A percentile compares a stretch with the other conserved stretches of the same genome.
phyloP scores from a whole-genome alignment of 1,140 invertebrate species.

The Brachionus asplanchnoidis region DNA sequence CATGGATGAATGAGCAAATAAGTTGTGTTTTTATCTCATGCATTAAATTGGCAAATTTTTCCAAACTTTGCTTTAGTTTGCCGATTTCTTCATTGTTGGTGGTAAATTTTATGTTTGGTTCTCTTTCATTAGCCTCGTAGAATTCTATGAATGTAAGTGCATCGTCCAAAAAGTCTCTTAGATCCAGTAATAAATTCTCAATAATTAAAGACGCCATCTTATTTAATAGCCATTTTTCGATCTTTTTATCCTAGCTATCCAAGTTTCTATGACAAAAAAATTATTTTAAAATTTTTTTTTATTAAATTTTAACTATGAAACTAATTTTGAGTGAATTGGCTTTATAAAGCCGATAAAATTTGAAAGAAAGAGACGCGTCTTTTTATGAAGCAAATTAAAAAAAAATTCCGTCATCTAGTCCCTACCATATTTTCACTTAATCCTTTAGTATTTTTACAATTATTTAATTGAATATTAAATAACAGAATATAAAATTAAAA shows the following conservation, averaged over 20 bases:
- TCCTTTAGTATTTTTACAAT: background rate
- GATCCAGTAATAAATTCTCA: background rate
- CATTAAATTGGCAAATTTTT: background rate
- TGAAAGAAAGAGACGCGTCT: no score
- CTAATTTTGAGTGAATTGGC: background rate
- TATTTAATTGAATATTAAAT: background rate
- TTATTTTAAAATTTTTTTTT: background rate
- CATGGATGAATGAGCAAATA: background rate
- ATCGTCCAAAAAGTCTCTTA: slow-evolving; percentile 17
- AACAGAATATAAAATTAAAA: background rate
- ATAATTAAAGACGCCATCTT: background rate
- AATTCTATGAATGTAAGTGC: slow-evolving; percentile 20
- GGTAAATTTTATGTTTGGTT: background rate
- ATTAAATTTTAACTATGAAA: background rate
- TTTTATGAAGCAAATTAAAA: no score
- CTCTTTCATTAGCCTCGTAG: background rate
- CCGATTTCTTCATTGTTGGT: background rate
- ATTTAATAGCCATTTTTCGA: background rate
- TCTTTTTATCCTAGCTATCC: background rate
- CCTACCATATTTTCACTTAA: background rate
- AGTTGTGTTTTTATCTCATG: background rate
- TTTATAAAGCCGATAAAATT: no score
- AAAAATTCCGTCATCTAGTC: no score
- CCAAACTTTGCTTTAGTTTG: background rate
- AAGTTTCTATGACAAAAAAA: background rate